These are phyloP conservation scores for Macrotis lagotis DNA, from an alignment of 2,113 vertebrate species.

Conservation along the genomic window DNA sequence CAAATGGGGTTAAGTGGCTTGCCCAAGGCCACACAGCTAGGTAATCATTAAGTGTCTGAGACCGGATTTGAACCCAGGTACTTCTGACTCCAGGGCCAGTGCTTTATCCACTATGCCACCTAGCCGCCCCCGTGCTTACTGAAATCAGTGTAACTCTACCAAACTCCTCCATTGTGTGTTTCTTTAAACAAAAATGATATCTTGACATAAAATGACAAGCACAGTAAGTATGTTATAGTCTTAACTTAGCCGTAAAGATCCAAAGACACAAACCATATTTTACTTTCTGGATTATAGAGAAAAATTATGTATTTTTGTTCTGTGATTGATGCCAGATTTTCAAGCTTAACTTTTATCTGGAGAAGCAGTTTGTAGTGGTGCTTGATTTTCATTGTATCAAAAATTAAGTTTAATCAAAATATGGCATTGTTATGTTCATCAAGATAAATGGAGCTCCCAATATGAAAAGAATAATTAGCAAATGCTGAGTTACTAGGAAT, in stretches of 20 bases:
- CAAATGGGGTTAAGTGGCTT: too few species aligned
- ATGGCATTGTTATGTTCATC: neutral
- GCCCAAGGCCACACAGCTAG: too few species aligned
- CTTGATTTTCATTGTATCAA: neutral
- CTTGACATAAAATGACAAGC: neutral
- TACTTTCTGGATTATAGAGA: neutral
- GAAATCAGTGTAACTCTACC: conserved; percentile 16
- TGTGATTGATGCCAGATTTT: conserved; percentile 20
- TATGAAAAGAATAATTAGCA: neutral
- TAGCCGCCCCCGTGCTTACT: too few species aligned
- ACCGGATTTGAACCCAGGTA: too few species aligned
- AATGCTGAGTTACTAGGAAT: neutral
- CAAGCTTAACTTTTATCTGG: neutral
- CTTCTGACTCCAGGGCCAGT: too few species aligned
- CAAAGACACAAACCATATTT: neutral
- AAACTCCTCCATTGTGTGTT: neutral
- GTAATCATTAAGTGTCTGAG: too few species aligned
- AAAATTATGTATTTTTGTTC: neutral
- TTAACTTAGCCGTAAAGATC: neutral
- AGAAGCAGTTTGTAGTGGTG: neutral
- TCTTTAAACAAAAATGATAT: conserved; percentile 13
- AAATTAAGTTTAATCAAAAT: conserved; percentile 1
- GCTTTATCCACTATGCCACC: too few species aligned
- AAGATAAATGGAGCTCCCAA: neutral
- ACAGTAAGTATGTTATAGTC: neutral